A percentile compares a stretch with the other conserved stretches of the same genome.
Conservation (phyloP, 2,113 vertebrate species). For the rabbit (Oryctolagus cuniculus) region DNA sequence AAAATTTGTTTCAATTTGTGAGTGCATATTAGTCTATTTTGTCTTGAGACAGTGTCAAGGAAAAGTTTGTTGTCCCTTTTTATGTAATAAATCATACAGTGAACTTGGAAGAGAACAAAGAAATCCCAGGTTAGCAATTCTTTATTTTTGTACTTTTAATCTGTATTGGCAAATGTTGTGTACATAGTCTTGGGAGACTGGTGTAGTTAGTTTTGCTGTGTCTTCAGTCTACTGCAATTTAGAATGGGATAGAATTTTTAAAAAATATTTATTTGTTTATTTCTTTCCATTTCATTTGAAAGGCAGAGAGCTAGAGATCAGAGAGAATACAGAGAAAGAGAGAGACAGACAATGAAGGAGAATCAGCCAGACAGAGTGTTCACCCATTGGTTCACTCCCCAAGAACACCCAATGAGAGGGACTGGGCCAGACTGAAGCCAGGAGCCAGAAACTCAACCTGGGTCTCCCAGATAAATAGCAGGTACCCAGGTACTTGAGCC, state of each 20-base stretch:
- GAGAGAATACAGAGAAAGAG: no score
- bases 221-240: constrained; percentile 7
- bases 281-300: no score
- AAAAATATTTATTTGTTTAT: no score
- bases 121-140: not conserved
- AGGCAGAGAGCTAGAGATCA: no score
- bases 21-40: not conserved
- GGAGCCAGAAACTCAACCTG: no score
- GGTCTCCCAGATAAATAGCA: no score
- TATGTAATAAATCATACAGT: not conserved
- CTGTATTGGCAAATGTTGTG: not conserved
- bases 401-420: no score
- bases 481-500: no score
- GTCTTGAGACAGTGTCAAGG: not conserved
- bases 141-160: not conserved
- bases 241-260: not conserved
- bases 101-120: not conserved
- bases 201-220: not conserved
- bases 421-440: no score
- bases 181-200: not conserved
- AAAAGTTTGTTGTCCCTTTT: not conserved
- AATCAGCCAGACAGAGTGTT: no score
- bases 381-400: no score
- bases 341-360: no score
- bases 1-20: constrained; percentile 30